A percentile compares a stretch with the other conserved stretches of the same genome.
These are phyloP conservation scores for Oxyteleia sp. DNA, from an alignment of 2,888 invertebrate species.

Conservation along the genomic window DNA sequence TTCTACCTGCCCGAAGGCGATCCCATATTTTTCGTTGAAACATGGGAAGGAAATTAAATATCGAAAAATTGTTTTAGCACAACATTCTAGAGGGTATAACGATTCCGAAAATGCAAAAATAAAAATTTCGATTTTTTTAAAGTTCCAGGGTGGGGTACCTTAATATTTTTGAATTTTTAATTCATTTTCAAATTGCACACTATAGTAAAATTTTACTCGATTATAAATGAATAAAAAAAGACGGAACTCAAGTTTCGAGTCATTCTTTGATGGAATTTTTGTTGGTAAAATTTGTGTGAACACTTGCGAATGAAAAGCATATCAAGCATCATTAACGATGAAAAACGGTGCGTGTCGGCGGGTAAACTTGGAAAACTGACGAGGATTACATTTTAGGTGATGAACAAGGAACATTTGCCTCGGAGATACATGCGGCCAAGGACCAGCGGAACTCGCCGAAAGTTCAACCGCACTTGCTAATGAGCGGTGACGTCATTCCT, in stretches of 20 bases:
- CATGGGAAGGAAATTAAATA: slow-evolving; percentile 6
- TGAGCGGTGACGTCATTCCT: slow-evolving; percentile 80
- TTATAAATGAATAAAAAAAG: no score
- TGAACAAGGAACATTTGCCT: slow-evolving; percentile 61
- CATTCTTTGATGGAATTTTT: background rate
- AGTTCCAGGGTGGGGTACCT: slow-evolving; percentile 75
- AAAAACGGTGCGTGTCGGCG: slow-evolving; percentile 27
- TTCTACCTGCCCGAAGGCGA: slow-evolving; percentile 17
- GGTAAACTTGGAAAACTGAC: slow-evolving; percentile 46
- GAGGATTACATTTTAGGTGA: slow-evolving; percentile 57
- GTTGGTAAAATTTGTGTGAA: background rate
- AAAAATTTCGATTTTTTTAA: slow-evolving; percentile 18
- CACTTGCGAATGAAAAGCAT: slow-evolving; percentile 20
- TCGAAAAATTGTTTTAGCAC: slow-evolving; percentile 15
- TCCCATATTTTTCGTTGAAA: slow-evolving; percentile 1
- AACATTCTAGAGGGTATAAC: slow-evolving; percentile 17
- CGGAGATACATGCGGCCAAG: slow-evolving; percentile 56
- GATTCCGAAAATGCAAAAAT: slow-evolving; percentile 3
- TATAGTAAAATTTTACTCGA: no score
- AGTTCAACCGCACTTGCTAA: slow-evolving; percentile 84
- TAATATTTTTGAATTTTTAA: no score
- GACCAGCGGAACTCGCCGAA: slow-evolving; percentile 80
- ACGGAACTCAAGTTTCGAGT: no score
- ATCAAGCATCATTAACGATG: slow-evolving; percentile 43
- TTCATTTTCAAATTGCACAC: no score